phyloP scores from a whole-genome alignment of 2,113 vertebrate species.

The Terrapene triunguis region DNA sequence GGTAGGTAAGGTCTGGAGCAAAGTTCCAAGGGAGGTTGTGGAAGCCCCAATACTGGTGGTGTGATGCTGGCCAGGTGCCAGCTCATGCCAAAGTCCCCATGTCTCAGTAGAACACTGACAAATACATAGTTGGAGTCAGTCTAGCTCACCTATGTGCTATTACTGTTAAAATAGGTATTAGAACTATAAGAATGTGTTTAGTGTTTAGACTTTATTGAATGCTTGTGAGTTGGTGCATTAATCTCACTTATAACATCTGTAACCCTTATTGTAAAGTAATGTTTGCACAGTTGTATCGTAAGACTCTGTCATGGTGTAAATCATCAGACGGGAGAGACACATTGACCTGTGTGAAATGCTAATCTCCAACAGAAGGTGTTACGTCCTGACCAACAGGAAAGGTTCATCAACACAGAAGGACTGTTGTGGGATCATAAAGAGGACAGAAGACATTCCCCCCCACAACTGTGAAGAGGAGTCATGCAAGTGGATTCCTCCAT shows the following conservation, averaged over 20 bases:
- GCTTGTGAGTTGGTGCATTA: background rate
- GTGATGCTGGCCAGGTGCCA: background rate
- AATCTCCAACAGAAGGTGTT: background rate
- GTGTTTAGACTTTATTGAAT: background rate
- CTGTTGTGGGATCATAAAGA: background rate
- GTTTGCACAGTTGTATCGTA: background rate
- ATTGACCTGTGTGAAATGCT: background rate
- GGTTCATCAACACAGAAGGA: background rate
- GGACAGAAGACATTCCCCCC: background rate
- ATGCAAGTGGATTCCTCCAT: background rate
- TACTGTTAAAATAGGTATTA: background rate
- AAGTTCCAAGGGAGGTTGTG: too few species aligned
- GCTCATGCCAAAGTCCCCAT: background rate
- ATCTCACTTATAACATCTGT: background rate
- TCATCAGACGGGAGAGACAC: background rate
- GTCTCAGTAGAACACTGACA: background rate
- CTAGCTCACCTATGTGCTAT: background rate
- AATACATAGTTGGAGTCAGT: background rate
- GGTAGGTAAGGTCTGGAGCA: background rate
- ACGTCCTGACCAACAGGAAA: background rate
- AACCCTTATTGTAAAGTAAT: background rate
- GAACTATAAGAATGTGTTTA: background rate
- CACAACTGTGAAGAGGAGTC: background rate
- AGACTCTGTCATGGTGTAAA: background rate
- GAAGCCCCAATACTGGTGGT: background rate